A percentile compares a stretch with the other conserved stretches of the same genome.
Evolutionary conservation across 2,113 vertebrate species (phyloP).

Genomic region (zebrafish (Danio rerio)): GRCz12tu NC_133198.1:10060501-10061000

Average conservation of each 20-base stretch:
- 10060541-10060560: too few species aligned
- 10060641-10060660: too few species aligned
- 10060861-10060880: constrained; percentile 8
- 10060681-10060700: background rate
- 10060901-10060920: constrained; percentile 39
- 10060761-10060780: background rate
- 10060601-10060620: too few species aligned
- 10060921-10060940: constrained; percentile 40
- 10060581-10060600: too few species aligned
- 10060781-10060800: constrained; percentile 6
- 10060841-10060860: constrained; percentile 4
- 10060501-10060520: too few species aligned
- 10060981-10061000: background rate
- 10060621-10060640: too few species aligned
- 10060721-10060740: too few species aligned
- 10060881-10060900: constrained; percentile 15
- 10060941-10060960: constrained; percentile 7
- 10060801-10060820: constrained; percentile 23
- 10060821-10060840: constrained; percentile 1
- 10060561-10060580: too few species aligned
- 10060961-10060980: background rate
- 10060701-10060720: too few species aligned
- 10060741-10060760: too few species aligned
- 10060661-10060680: background rate
- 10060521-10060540: too few species aligned